These are phyloP conservation scores for Zygaena filipendulae DNA, from an alignment of 2,888 invertebrate genomes.

Conservation along the genomic window DNA sequence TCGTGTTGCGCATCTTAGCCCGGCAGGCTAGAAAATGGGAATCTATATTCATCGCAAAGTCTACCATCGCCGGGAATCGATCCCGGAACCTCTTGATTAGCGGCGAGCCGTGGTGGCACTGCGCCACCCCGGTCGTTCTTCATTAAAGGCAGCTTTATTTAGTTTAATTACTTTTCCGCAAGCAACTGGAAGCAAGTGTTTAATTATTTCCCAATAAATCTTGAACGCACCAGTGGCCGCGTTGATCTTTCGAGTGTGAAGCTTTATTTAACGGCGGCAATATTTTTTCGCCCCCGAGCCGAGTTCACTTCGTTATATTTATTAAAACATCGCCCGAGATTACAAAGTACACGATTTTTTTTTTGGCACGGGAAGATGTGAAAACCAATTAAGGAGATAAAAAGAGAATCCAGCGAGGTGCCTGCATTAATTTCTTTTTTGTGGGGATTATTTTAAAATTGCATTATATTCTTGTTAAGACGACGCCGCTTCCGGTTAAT, in stretches of 20 bases:
- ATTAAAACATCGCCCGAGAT: conserved; percentile 69
- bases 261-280: conserved; percentile 61
- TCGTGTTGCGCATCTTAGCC: too few relatives aligned
- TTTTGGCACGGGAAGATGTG: conserved; percentile 68
- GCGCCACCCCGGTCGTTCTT: too few relatives aligned
- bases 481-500: conserved; percentile 58
- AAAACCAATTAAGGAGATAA: conserved; percentile 71
- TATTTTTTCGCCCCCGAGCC: conserved; percentile 52
- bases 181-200: conserved; percentile 32
- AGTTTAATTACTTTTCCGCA: conserved; percentile 43
- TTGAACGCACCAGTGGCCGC: conserved; percentile 42
- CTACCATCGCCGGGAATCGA: too few relatives aligned
- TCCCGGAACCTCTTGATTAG: too few relatives aligned
- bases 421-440: conserved; percentile 69
- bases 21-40: too few relatives aligned
- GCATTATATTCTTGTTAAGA: conserved; percentile 69
- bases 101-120: too few relatives aligned
- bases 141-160: too few relatives aligned
- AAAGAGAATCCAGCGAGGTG: conserved; percentile 66
- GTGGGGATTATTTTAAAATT: conserved; percentile 69
- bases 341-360: conserved; percentile 69
- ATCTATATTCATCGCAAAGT: too few relatives aligned
- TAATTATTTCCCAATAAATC: conserved; percentile 66
- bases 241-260: conserved; percentile 67
- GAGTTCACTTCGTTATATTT: conserved; percentile 66